These are phyloP conservation scores for Apostichopus japonicus DNA, from an alignment of 35 echinoderm and acorn worm genomes.

Conservation along the genomic window DNA sequence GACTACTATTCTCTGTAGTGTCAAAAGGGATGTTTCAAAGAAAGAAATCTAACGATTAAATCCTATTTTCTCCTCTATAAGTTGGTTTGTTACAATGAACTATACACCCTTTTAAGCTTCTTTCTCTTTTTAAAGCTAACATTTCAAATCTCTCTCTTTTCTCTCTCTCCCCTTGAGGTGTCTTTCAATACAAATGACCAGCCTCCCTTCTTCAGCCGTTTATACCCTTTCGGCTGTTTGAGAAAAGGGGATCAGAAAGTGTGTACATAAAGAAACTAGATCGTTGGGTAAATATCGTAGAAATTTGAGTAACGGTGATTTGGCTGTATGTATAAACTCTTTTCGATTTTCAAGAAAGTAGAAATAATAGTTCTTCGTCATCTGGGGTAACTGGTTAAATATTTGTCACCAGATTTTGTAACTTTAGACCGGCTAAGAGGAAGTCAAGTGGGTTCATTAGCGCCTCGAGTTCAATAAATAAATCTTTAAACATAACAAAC, in stretches of 20 bases:
- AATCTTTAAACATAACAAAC: no score
- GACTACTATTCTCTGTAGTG: not conserved
- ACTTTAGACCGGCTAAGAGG: not conserved
- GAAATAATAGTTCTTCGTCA: not conserved
- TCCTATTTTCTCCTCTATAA: not conserved
- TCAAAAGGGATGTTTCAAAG: not conserved
- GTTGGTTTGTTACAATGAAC: constrained; percentile 2
- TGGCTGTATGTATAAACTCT: not conserved
- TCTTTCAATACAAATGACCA: not conserved
- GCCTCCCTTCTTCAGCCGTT: not conserved
- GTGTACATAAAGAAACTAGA: not conserved
- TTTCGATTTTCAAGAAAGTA: not conserved
- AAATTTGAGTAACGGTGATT: not conserved
- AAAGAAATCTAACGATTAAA: not conserved
- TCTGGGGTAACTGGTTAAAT: not conserved
- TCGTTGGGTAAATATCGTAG: constrained; percentile 9
- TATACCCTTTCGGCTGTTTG: constrained; percentile 21
- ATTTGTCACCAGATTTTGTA: not conserved
- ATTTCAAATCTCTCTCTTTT: not conserved
- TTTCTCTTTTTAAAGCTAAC: not conserved
- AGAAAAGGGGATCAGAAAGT: not conserved
- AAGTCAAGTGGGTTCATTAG: not conserved
- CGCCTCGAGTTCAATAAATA: not conserved
- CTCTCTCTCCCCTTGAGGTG: not conserved
- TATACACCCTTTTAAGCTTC: no score